Conservation (phyloP, 2,797 vertebrate species). For the Anomalospiza imberbis region DNA sequence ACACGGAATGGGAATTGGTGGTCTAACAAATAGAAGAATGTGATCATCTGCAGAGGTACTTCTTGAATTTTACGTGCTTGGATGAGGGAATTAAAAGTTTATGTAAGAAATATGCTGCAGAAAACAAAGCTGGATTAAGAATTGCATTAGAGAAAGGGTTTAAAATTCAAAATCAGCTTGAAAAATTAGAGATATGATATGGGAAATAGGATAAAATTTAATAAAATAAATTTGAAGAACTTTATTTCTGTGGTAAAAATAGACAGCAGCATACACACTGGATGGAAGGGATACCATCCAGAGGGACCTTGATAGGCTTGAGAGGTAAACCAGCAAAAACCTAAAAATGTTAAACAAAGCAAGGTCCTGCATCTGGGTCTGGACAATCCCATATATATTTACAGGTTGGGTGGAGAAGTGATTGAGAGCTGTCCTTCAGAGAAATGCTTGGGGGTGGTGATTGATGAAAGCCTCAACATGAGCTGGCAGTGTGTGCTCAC, state of each 20-base stretch:
- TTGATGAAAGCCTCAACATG: accelerated
- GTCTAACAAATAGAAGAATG: neutral
- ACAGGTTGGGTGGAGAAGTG: neutral
- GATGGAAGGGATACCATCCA: neutral
- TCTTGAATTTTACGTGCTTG: neutral
- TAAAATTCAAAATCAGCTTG: neutral
- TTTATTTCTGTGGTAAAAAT: neutral
- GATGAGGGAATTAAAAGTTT: neutral
- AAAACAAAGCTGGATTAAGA: neutral
- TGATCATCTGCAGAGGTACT: neutral
- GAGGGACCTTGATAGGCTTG: too few relatives aligned
- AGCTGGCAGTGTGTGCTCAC: neutral
- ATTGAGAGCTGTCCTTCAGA: neutral
- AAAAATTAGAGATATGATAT: neutral
- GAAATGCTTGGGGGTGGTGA: too few relatives aligned
- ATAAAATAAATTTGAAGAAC: neutral
- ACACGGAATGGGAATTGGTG: accelerated
- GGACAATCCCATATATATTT: neutral
- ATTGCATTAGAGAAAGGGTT: neutral
- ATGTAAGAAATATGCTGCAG: neutral
- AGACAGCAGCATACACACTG: neutral
- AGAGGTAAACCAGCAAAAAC: neutral
- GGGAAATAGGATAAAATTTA: neutral
- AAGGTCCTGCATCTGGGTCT: too few relatives aligned
- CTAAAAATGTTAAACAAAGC: neutral